Percentiles rank a stretch among this genome's conserved stretches.
These are phyloP conservation scores for Gambelia wislizenii DNA, from an alignment of 2,797 vertebrate species.

Conservation along the genomic window DNA sequence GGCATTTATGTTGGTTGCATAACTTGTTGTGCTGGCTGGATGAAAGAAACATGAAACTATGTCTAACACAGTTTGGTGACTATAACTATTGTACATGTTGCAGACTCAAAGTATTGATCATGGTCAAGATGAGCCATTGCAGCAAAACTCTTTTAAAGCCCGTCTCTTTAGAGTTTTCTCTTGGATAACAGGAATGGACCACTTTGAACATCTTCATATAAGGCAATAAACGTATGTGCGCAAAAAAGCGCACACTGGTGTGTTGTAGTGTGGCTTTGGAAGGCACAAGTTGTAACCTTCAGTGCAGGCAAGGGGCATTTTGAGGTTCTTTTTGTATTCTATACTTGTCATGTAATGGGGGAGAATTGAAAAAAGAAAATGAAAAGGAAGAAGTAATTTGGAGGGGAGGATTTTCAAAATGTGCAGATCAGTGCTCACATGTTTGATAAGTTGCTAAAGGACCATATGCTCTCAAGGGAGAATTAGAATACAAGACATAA, in stretches of 20 bases:
- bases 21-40: not conserved
- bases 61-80: conserved; percentile 39
- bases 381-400: not conserved
- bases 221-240: conserved; percentile 85
- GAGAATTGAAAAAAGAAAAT: too few relatives aligned
- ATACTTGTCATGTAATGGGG: not conserved
- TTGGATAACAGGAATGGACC: conserved; percentile 82
- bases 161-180: conserved; percentile 80
- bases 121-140: conserved; percentile 79
- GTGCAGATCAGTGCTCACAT: conserved; percentile 3
- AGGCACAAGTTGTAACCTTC: conserved; percentile 55
- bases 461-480: not conserved
- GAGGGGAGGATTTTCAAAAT: not conserved
- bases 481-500: conserved; percentile 16
- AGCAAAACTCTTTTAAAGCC: conserved; percentile 78
- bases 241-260: conserved; percentile 70
- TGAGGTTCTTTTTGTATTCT: not conserved
- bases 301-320: conserved; percentile 56
- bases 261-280: conserved; percentile 42
- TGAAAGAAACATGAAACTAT: conserved; percentile 5
- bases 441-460: conserved; percentile 12
- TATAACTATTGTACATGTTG: conserved; percentile 70
- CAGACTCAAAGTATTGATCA: conserved; percentile 72
- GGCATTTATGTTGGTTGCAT: not conserved
- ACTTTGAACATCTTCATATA: conserved; percentile 81